A percentile compares a stretch with the other conserved stretches of the same genome.
phyloP scores from a whole-genome alignment of 2,888 invertebrate species.

The Ichneumoninae sp. region DNA sequence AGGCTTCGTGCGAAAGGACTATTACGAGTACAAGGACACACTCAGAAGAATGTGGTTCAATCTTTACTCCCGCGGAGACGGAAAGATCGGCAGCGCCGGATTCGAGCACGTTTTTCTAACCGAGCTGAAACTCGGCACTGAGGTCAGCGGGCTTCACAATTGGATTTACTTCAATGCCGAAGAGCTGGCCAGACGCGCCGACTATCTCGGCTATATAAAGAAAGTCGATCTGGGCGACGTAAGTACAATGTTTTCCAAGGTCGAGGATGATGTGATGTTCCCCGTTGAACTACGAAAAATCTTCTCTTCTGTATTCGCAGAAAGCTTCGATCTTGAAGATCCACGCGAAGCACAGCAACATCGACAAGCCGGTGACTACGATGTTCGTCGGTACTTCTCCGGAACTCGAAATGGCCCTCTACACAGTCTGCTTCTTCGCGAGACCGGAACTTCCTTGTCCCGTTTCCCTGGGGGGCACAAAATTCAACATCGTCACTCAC shows the following conservation, averaged over 20 bases:
- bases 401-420: slow-evolving; percentile 95
- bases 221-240: slow-evolving; percentile 90
- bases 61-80: slow-evolving; percentile 91
- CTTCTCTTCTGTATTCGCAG: slow-evolving; percentile 85
- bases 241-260: slow-evolving; percentile 80
- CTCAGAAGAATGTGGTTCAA: slow-evolving; percentile 92
- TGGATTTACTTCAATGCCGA: slow-evolving; percentile 94
- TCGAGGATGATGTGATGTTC: neutral
- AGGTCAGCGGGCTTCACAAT: slow-evolving; percentile 94
- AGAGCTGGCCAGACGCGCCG: slow-evolving; percentile 89
- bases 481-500: slow-evolving; percentile 90
- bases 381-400: slow-evolving; percentile 95
- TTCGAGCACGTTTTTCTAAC: slow-evolving; percentile 97
- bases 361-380: slow-evolving; percentile 91
- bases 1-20: slow-evolving; percentile 80
- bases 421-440: slow-evolving; percentile 93
- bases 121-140: slow-evolving; percentile 90
- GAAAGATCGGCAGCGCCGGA: slow-evolving; percentile 93
- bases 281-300: neutral
- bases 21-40: slow-evolving; percentile 89
- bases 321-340: slow-evolving; percentile 91
- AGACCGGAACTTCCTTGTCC: slow-evolving; percentile 91
- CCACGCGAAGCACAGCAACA: slow-evolving; percentile 89
- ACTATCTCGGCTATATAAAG: slow-evolving; percentile 93
- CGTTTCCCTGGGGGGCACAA: slow-evolving; percentile 89